A percentile compares a stretch with the other conserved stretches of the same genome.
Conservation (phyloP, 2,888 invertebrate genomes). For the Esperia sulphurella region DNA sequence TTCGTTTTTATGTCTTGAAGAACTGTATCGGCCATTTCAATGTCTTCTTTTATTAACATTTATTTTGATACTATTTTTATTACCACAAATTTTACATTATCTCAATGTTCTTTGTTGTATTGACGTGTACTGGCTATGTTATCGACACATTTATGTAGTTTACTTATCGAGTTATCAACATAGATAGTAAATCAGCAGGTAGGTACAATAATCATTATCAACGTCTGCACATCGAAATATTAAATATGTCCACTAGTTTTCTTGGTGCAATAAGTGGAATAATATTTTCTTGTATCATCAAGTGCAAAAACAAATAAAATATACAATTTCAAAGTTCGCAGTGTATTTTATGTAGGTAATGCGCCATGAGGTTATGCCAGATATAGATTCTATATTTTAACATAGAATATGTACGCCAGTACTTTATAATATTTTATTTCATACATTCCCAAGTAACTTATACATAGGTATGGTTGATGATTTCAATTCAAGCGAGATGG, state of each 20-base stretch:
- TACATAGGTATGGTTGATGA: no score
- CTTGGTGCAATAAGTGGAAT: no score
- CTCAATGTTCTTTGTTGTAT: neutral
- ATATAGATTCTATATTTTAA: no score
- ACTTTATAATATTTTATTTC: no score
- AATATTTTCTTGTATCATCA: neutral
- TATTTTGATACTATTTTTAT: neutral
- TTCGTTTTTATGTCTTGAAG: slow-evolving; percentile 5
- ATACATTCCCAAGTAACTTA: no score
- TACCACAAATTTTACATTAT: neutral
- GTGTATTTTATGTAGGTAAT: no score
- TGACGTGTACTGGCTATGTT: slow-evolving; percentile 32
- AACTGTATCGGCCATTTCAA: slow-evolving; percentile 11
- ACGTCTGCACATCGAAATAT: neutral
- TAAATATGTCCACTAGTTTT: no score
- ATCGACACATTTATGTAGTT: slow-evolving; percentile 25
- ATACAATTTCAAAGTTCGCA: neutral
- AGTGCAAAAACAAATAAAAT: no score
- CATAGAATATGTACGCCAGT: no score
- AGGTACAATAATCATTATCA: slow-evolving; percentile 8
- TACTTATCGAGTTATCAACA: slow-evolving; percentile 21
- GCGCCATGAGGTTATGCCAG: no score
- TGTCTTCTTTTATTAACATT: slow-evolving; percentile 12
- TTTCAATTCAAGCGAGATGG: no score
- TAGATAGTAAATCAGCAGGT: slow-evolving; percentile 22